Conservation (phyloP, 1,140 invertebrate species). For the Gerris buenoi region DNA sequence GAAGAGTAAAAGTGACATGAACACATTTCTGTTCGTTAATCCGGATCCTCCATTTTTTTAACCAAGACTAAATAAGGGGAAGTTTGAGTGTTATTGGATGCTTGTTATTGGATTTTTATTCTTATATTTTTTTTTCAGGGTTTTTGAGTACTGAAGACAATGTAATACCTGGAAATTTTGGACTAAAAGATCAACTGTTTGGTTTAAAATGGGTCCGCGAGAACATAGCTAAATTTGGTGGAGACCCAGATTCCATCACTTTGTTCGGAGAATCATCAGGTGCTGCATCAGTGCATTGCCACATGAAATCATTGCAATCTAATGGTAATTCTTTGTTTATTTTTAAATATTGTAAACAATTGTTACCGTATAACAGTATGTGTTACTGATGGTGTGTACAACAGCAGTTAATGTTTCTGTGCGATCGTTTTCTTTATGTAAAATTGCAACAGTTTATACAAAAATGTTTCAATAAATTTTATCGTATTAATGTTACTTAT, state of each 20-base stretch:
- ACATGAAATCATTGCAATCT: slow-evolving; percentile 38
- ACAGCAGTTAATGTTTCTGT: neutral
- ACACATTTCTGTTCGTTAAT: too few species aligned
- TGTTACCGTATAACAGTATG: neutral
- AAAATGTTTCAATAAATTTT: too few species aligned
- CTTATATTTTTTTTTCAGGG: slow-evolving; percentile 24
- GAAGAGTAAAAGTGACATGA: too few species aligned
- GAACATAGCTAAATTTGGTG: slow-evolving; percentile 41
- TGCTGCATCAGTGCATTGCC: slow-evolving; percentile 44
- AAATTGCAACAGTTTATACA: too few species aligned
- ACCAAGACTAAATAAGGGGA: too few species aligned
- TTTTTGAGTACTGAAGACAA: slow-evolving; percentile 40
- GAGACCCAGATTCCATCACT: slow-evolving; percentile 39
- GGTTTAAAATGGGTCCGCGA: slow-evolving; percentile 45
- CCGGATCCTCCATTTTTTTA: too few species aligned
- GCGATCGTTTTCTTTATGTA: too few species aligned
- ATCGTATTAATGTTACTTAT: too few species aligned
- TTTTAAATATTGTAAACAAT: neutral
- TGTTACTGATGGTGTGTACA: neutral
- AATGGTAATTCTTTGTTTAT: slow-evolving; percentile 11
- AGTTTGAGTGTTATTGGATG: too few species aligned
- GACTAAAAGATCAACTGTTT: slow-evolving; percentile 44
- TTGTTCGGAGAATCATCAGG: slow-evolving; percentile 41
- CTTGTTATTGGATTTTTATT: too few species aligned
- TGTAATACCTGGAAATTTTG: slow-evolving; percentile 39